Evolutionary conservation across 2,888 invertebrate species (phyloP), one percentile per base, ranked within the genome.

Genomic region (Thera britannica): DNA sequence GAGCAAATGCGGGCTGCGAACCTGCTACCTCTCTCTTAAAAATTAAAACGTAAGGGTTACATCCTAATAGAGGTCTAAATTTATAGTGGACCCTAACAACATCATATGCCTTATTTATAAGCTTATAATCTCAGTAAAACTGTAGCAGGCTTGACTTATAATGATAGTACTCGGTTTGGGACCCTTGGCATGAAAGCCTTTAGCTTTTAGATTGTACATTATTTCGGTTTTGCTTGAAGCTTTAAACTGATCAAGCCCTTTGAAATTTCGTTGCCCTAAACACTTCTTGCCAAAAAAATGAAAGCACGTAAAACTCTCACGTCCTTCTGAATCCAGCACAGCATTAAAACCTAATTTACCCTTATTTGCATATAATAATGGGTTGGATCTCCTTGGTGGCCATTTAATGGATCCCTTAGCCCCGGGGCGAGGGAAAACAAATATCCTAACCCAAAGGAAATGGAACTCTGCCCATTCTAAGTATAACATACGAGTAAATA

Each of bases 321-420:
- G 61, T 65, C 55, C 54, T 65, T 52, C 44, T 57, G 48, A 62
- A 68, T 61, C 65, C 63, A 56, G 74, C 67, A 62, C 66, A 65
- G 75, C 73, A 74, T 80, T 78, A 74, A 74, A 76, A 79, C 76
- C 73, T 73, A 72, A 81, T 82, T 79, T 79, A 79, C 74, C 75
- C 77, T 73, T 72, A 81, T 79, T 79, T 78, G 76, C 75, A 78
- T 81, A 75, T 74, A 79, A 81, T 81, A 79, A 79, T 77, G 80
- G 77, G 73, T 71, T 77, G 74, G 76, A 65, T 72, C 72, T 75
- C 67, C 64, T 75, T 72, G 71, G 72, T 62, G 71, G 66, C 62
- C 59, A 68, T 68, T 68, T 66, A 68, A 71, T 71, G 66, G 64
- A 67, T 65, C 75, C 77, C 72, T 75, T 77, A 63, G 76, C 71